Percentiles rank a stretch among this genome's conserved stretches.
Conservation (phyloP, 2,888 invertebrate species). For the Drosophila percnosoma region DNA sequence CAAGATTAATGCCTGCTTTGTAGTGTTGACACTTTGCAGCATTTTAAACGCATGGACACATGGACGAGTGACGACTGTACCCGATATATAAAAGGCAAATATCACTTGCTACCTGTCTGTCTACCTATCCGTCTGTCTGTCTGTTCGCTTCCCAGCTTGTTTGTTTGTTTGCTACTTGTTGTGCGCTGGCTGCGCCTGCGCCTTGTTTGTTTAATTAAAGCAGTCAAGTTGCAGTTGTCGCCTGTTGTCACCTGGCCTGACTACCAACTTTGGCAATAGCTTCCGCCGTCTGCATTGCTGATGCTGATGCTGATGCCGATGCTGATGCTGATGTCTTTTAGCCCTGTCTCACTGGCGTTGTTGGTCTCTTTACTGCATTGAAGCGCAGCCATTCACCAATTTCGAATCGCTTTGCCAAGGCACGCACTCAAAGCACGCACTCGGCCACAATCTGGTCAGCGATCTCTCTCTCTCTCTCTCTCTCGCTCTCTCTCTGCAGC, state of each 20-base stretch:
- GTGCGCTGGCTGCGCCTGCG: conserved; percentile 34
- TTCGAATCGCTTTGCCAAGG: conserved; percentile 41
- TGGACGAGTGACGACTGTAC: conserved; percentile 64
- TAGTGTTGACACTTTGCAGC: conserved; percentile 19
- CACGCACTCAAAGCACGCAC: conserved; percentile 48
- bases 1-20: background rate
- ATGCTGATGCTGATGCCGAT: background rate
- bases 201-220: conserved; percentile 77
- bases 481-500: background rate
- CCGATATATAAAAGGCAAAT: conserved; percentile 29
- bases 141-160: conserved; percentile 15
- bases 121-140: conserved; percentile 1
- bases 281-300: conserved; percentile 63
- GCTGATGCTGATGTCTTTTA: conserved; percentile 2
- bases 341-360: conserved; percentile 3
- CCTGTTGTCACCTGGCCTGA: conserved; percentile 27
- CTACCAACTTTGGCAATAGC: conserved; percentile 78
- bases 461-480: conserved; percentile 37
- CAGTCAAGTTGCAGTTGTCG: conserved; percentile 58
- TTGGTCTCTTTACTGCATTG: conserved; percentile 69
- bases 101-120: conserved; percentile 64
- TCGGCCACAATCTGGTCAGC: conserved; percentile 14
- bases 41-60: conserved; percentile 29
- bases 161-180: conserved; percentile 33
- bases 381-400: conserved; percentile 78